Conservation (phyloP, 2,113 vertebrate genomes). For the Etheostoma cragini region DNA sequence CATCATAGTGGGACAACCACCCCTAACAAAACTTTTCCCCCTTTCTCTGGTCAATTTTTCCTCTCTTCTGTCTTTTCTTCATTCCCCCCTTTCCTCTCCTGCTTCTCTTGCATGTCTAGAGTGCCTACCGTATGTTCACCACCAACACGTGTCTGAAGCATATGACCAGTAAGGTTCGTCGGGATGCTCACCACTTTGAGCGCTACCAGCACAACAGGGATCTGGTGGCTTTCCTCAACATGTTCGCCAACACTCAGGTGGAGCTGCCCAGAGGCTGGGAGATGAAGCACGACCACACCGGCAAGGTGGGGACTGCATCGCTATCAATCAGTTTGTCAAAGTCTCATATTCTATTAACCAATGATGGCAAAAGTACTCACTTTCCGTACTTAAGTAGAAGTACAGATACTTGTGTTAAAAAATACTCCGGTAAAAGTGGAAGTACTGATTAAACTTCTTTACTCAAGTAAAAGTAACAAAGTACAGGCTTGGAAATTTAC, state of each 20-base stretch:
- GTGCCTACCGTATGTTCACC: conserved; percentile 99
- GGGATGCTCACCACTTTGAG: conserved; percentile 95
- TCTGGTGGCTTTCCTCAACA: conserved; percentile 94
- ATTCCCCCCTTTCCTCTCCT: background rate
- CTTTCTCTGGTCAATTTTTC: conserved; percentile 6
- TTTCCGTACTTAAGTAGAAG: too few species aligned
- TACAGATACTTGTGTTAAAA: too few species aligned
- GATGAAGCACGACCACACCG: conserved; percentile 96
- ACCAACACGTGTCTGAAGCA: conserved; percentile 98
- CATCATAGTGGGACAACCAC: background rate
- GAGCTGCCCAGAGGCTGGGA: conserved; percentile 96
- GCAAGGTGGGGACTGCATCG: conserved; percentile 86
- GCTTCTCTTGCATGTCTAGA: conserved; percentile 75
- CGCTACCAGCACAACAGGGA: conserved; percentile 97
- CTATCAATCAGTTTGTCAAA: background rate
- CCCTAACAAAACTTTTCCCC: background rate
- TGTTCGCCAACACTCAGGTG: conserved; percentile 96
- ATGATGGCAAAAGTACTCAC: too few species aligned
- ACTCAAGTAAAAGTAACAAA: too few species aligned
- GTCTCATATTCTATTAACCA: background rate
- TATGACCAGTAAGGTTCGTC: conserved; percentile 98
- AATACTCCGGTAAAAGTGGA: too few species aligned
- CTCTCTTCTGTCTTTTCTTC: background rate
- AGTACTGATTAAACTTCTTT: too few species aligned
- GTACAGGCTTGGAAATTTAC: too few species aligned